These are phyloP conservation scores for Actinia tenebrosa DNA, from an alignment of 64 coral and sea anemone species.

Conservation along the genomic window DNA sequence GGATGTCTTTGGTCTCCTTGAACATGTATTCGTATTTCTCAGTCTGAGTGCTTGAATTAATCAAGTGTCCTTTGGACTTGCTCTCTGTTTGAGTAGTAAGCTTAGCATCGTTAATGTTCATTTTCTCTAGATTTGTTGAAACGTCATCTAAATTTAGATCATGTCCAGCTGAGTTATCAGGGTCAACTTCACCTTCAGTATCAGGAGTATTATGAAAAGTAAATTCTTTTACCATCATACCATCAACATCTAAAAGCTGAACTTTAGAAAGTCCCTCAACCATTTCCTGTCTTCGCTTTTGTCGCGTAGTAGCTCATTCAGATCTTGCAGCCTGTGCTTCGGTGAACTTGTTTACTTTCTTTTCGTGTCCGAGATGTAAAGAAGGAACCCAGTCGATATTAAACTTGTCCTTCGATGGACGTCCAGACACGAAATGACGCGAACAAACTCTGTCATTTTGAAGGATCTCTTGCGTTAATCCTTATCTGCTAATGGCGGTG, in stretches of 20 bases:
- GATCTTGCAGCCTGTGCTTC: neutral
- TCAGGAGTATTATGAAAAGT: neutral
- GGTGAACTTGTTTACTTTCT: neutral
- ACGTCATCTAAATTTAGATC: no score
- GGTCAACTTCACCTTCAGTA: neutral
- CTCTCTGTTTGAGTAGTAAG: no score
- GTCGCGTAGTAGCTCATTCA: neutral
- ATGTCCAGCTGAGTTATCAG: neutral
- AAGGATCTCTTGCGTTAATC: constrained; percentile 36
- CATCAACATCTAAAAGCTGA: neutral
- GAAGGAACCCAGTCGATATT: constrained; percentile 26
- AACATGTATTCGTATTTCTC: no score
- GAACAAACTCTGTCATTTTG: constrained; percentile 35
- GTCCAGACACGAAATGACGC: constrained; percentile 30
- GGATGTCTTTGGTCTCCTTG: no score
- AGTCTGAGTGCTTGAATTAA: no score
- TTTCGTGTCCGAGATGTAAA: constrained; percentile 10
- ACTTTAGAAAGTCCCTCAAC: neutral
- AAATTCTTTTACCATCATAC: neutral
- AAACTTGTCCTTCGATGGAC: constrained; percentile 12
- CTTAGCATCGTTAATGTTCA: no score
- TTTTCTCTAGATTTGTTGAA: no score
- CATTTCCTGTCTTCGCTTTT: neutral
- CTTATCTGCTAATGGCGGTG: constrained; percentile 40
- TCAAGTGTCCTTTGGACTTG: no score